Evolutionary conservation across 2,888 invertebrate genomes (phyloP), one percentile per base, ranked within the genome.

Genomic region (Idaea dimidiata): DNA sequence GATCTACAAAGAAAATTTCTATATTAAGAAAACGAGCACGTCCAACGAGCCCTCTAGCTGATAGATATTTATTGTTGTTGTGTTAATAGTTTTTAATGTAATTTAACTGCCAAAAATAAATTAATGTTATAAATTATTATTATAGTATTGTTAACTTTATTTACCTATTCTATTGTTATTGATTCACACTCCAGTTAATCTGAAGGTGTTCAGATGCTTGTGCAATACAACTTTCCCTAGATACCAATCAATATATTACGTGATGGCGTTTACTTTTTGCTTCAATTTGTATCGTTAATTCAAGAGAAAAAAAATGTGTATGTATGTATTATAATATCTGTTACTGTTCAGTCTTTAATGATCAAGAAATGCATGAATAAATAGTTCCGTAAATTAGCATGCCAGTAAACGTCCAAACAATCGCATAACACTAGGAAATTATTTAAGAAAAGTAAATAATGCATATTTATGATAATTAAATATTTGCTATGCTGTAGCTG

Each of bases 1-100:
- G 73, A 69, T 89, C 32, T 90, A 87, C 74, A 87, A 88, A 82
- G 91, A 92, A 75, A 93, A 91, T 72, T 91, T 87, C 84, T 90
- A 89, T 69, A 84, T 91, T 60, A 91, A 91, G 75, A 89, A 91
- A 82, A 88, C 89, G 14, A 88, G 83, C 68, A 81, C 87, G 70
- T 78, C 86, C 66, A 79, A 87, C 67, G 80, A 89, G 70, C 78
- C 86, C 70, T 70, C 84, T 82, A 82, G 91, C 74, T 82, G 90
- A 91, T 90, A 87, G 76, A 73, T 80, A 84, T 82, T 88, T 86
- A 86, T 88, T 84, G 72, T 78, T 73, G 60, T 64, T 64, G 64
- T 74, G 70, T 72, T 75, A 73, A 68, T 66, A 73, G 70, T 73
- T 74, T 17, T 71, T 77, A 79, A 79, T 77, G 64, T 74, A 74